phyloP scores from a whole-genome alignment of 2,888 invertebrate genomes.

The Acrobasis repandana region DNA sequence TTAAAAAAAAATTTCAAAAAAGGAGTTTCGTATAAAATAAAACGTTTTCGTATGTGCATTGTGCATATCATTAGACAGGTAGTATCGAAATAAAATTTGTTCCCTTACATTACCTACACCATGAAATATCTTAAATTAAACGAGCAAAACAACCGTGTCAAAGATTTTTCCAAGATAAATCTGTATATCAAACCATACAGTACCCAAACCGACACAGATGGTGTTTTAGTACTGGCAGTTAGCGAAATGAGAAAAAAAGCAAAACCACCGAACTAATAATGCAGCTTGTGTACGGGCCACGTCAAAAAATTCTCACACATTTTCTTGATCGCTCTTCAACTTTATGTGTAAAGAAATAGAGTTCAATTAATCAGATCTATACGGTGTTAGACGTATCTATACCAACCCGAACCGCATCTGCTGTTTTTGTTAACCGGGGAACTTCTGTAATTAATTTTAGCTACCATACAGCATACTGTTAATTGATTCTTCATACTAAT shows the following conservation, averaged over 20 bases:
- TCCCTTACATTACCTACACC: background rate
- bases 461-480: slow-evolving; percentile 61
- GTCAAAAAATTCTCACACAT: slow-evolving; percentile 12
- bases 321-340: slow-evolving; percentile 26
- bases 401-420: slow-evolving; percentile 63
- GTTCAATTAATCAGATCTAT: slow-evolving; percentile 62
- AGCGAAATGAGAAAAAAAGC: slow-evolving; percentile 59
- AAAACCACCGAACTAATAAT: slow-evolving; percentile 73
- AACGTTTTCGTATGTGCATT: no score
- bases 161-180: background rate
- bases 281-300: slow-evolving; percentile 54
- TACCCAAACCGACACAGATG: slow-evolving; percentile 69
- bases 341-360: slow-evolving; percentile 43
- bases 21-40: no score
- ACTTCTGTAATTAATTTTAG: slow-evolving; percentile 70
- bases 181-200: slow-evolving; percentile 48
- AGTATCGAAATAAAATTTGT: no score
- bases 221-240: slow-evolving; percentile 66
- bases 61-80: no score
- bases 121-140: background rate
- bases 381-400: slow-evolving; percentile 62
- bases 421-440: slow-evolving; percentile 73
- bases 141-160: background rate
- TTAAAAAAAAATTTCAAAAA: no score
- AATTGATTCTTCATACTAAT: slow-evolving; percentile 74